Conservation (phyloP, 2,113 vertebrate species). For the Gallinago undulata region DNA sequence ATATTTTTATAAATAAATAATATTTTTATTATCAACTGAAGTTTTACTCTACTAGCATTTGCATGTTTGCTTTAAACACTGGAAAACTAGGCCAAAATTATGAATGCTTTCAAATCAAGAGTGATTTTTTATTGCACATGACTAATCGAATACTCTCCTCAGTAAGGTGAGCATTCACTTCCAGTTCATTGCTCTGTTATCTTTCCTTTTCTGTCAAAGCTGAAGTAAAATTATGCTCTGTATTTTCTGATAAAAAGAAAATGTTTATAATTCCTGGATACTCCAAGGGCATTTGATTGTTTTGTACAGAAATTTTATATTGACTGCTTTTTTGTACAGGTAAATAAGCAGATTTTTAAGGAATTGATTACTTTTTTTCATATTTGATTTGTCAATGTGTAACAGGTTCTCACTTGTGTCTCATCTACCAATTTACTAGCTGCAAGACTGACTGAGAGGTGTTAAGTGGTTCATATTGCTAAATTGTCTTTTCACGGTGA, state of each 20-base stretch:
- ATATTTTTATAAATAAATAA: no score
- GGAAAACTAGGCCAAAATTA: not conserved
- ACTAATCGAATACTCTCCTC: not conserved
- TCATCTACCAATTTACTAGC: not conserved
- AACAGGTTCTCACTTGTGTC: not conserved
- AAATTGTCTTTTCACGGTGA: not conserved
- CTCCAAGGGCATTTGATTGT: rapidly evolving
- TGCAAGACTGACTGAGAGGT: not conserved
- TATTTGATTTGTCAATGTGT: not conserved
- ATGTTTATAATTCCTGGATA: not conserved
- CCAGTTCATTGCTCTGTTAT: not conserved
- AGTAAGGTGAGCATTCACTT: not conserved
- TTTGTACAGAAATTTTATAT: not conserved
- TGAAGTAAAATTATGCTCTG: not conserved
- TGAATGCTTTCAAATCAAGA: not conserved
- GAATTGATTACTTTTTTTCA: not conserved
- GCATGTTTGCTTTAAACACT: not conserved
- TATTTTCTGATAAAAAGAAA: not conserved
- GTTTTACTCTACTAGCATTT: not conserved
- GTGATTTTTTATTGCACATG: not conserved
- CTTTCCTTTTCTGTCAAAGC: not conserved
- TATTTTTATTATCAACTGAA: not conserved
- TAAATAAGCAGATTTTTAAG: not conserved
- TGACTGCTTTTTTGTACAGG: not conserved
- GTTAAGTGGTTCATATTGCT: not conserved